Conservation (phyloP, 2,113 vertebrate genomes). For the Leucosticte australis region DNA sequence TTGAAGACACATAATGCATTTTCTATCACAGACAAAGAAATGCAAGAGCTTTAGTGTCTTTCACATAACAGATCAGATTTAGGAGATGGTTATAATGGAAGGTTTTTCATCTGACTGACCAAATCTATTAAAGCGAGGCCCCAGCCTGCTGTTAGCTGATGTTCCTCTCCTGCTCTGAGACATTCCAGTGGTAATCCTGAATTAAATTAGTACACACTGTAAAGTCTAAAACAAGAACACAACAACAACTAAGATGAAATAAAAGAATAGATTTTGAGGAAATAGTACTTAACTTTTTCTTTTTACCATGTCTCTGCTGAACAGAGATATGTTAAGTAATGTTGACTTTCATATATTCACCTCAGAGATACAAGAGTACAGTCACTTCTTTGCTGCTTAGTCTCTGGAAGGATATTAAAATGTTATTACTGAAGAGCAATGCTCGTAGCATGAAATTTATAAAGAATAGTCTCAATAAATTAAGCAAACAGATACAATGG, state of each 20-base stretch:
- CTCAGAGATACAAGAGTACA: background rate
- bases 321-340: background rate
- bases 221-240: background rate
- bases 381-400: background rate
- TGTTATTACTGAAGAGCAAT: background rate
- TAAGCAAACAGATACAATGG: background rate
- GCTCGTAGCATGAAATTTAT: background rate
- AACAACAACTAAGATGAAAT: background rate
- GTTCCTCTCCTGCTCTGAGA: background rate
- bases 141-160: background rate
- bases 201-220: background rate
- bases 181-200: background rate
- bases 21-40: conserved; percentile 2
- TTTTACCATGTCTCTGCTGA: background rate
- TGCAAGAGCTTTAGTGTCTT: background rate
- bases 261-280: background rate
- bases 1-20: background rate
- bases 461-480: background rate
- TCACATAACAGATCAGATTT: background rate
- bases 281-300: background rate
- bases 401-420: background rate
- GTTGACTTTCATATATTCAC: background rate
- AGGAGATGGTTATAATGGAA: background rate
- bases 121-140: background rate
- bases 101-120: background rate